Conservation (phyloP, 2,797 vertebrate species). For the Coregonus suidteri region DNA sequence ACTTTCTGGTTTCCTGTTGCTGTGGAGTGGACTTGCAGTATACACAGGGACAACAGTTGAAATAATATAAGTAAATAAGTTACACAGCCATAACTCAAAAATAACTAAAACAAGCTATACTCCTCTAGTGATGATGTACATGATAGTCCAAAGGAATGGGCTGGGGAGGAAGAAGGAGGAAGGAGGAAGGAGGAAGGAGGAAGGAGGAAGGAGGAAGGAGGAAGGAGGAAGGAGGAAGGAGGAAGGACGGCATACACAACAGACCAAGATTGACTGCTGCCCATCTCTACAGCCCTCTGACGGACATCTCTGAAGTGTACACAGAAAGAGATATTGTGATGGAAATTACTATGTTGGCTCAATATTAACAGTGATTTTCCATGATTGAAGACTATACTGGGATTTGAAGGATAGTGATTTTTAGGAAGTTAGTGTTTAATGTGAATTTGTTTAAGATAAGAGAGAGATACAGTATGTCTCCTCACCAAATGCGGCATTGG, state of each 20-base stretch:
- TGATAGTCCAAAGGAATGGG: background rate
- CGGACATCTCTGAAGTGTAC: constrained; percentile 59
- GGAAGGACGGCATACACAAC: constrained; percentile 24
- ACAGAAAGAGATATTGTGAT: constrained; percentile 67
- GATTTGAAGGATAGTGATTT: background rate
- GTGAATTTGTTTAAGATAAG: background rate
- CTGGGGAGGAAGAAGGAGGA: constrained; percentile 21
- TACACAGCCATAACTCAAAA: constrained; percentile 39
- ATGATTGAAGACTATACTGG: background rate
- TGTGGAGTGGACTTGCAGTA: background rate
- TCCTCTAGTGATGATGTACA: constrained; percentile 30
- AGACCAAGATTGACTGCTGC: constrained; percentile 63
- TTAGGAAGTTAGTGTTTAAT: background rate
- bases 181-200: constrained; percentile 25
- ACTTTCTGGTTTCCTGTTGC: background rate
- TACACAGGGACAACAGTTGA: background rate
- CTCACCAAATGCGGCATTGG: background rate
- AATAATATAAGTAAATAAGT: background rate
- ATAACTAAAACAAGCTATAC: constrained; percentile 59
- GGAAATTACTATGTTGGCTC: background rate
- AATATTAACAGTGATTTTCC: background rate
- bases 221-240: constrained; percentile 26
- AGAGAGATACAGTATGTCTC: no score
- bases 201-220: constrained; percentile 23
- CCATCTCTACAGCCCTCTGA: constrained; percentile 67